Base-by-base conservation (phyloP, 2,113 vertebrate genomes). In the Brienomyrus brachyistius region DNA sequence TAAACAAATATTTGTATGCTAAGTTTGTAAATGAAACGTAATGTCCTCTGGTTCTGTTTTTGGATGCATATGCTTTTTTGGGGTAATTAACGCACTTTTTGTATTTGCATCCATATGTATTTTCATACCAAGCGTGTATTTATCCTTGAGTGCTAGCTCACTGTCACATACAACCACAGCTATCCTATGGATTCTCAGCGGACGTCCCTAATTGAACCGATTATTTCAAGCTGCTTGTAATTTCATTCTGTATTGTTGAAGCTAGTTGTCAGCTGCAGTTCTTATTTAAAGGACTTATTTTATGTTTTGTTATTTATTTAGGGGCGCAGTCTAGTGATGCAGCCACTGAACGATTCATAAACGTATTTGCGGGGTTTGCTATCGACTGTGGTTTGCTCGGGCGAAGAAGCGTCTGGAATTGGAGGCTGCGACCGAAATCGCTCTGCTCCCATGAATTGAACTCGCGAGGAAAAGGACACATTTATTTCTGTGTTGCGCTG, bases 121-220 rank as follows among this genome's bases (percentile, higher is more conserved):
- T 85, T 85, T 4, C 9, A 17, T 86, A 52, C 45, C 82, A 48
- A 10, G 40, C 3, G 0, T 84, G 45, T 19, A 11, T 88, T 70
- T 74, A 74, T 74, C 10, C 43, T 50, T 15, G 47, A 51, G 8
- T 47, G 54, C 54, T 47, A 45, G 48, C 27, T 11, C 3, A 10
- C 47, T 47, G 13, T 62, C 51, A 27, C 43, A 59, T 31, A 4
- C 86, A 88, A 3, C 11, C 27, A 31, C 70, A 62, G 40, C 10
- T 35, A 43, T 45, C 88, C 88, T 82, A 50, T 11, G 19, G 88
- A 89, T 83, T 89, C 77, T 89, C 88, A 59, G 88, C 52, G 51
- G 88, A 89, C 82, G 77, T 89, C 77, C 77, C 17, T 89, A 89
- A 89, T 89, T 84, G 77, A 84, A 84, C 47, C 88, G 35, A 47